These are phyloP conservation scores for Xenopus laevis DNA, from an alignment of 2,113 vertebrate genomes.

Conservation along the genomic window DNA sequence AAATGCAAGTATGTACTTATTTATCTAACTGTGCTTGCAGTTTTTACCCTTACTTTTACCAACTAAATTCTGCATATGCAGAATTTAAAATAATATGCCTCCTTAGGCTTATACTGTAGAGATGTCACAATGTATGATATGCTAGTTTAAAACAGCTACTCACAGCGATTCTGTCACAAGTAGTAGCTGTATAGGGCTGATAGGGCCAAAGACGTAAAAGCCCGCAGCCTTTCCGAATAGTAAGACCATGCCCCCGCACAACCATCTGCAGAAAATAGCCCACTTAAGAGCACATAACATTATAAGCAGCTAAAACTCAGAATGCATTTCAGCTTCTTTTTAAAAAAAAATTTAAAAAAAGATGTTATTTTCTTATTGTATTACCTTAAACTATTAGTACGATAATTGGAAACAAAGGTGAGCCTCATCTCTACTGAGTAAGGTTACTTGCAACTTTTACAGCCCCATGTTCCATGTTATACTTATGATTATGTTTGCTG, in stretches of 20 bases:
- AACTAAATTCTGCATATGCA: constrained; percentile 53
- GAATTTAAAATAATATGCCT: constrained; percentile 53
- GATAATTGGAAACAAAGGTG: no score
- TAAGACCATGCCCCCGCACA: constrained; percentile 45
- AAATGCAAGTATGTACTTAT: no score
- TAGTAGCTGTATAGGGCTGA: constrained; percentile 38
- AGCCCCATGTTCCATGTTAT: no score
- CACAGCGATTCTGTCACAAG: constrained; percentile 48
- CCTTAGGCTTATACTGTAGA: constrained; percentile 49
- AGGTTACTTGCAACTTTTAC: no score
- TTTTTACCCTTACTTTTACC: constrained; percentile 18
- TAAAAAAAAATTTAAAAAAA: not conserved
- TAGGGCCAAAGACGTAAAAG: constrained; percentile 48
- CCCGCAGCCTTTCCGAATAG: constrained; percentile 14
- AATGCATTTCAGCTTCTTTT: constrained; percentile 9
- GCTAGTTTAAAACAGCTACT: constrained; percentile 47
- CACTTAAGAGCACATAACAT: constrained; percentile 53
- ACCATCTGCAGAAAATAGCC: constrained; percentile 40
- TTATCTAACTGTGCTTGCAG: not conserved
- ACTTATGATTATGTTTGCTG: no score
- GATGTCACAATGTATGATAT: constrained; percentile 36
- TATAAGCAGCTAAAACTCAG: constrained; percentile 40
- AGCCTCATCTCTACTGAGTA: no score
- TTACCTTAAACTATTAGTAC: no score
- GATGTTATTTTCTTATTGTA: not conserved